phyloP scores from a whole-genome alignment of 2,113 vertebrate genomes.

The Cariama cristata region DNA sequence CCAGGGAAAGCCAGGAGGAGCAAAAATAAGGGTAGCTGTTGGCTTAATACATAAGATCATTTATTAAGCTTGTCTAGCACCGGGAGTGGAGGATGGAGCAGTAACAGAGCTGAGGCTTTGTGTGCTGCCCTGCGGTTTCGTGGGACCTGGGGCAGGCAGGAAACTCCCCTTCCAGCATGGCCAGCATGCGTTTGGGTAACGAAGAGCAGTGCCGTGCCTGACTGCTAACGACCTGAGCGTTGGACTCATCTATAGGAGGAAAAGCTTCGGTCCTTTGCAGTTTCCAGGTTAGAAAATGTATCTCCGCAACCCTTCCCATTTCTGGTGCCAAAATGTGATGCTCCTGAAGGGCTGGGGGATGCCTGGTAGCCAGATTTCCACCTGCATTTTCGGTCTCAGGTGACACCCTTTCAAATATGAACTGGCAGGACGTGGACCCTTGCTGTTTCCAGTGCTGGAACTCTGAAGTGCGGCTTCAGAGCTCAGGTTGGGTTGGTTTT shows the following conservation, averaged over 20 bases:
- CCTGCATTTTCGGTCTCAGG: background rate
- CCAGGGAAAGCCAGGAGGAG: background rate
- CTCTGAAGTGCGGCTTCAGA: background rate
- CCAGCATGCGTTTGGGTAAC: fast-evolving
- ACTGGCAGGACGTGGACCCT: background rate
- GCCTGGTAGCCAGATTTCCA: background rate
- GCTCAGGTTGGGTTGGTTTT: background rate
- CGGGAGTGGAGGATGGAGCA: fast-evolving
- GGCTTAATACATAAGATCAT: background rate
- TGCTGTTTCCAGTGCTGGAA: fast-evolving
- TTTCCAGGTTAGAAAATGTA: background rate
- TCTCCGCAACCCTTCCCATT: background rate
- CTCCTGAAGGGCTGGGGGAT: background rate
- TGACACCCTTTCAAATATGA: background rate
- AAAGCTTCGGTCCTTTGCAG: background rate
- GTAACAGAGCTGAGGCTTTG: background rate
- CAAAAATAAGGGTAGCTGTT: background rate
- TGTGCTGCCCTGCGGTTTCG: fast-evolving
- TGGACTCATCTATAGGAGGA: background rate
- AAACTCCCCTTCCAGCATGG: background rate
- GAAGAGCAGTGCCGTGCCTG: background rate
- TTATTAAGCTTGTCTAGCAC: background rate
- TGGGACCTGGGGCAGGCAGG: background rate
- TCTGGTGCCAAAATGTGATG: background rate
- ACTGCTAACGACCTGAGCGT: background rate